These are phyloP conservation scores for Propithecus perrieri DNA, from an alignment of 2,797 vertebrate genomes.

Conservation along the genomic window DNA sequence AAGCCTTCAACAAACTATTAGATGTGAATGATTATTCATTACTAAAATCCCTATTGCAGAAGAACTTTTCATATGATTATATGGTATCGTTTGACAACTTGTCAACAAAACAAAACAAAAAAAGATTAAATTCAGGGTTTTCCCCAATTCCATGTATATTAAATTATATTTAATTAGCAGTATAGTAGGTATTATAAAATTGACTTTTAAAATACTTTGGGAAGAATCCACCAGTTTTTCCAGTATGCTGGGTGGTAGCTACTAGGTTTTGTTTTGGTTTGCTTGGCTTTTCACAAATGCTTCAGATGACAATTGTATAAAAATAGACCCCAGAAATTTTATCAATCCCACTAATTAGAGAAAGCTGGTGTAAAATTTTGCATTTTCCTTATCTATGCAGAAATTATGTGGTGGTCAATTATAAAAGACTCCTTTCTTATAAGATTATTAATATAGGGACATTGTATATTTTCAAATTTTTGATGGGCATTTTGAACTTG, in stretches of 20 bases:
- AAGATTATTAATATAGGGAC: background rate
- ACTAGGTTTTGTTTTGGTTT: background rate
- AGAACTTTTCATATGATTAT: background rate
- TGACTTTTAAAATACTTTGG: background rate
- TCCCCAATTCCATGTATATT: background rate
- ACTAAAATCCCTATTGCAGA: background rate
- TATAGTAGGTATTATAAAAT: background rate
- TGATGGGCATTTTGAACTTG: background rate
- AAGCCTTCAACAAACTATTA: background rate
- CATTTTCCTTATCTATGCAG: background rate
- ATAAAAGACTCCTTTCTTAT: background rate
- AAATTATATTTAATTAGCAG: background rate
- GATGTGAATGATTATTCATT: background rate
- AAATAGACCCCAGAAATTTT: background rate
- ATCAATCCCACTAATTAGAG: background rate
- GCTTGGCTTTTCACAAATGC: background rate
- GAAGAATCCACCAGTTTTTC: background rate
- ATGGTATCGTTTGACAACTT: background rate
- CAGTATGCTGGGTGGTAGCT: background rate
- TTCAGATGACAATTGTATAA: background rate
- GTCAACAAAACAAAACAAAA: slow-evolving; percentile 24
- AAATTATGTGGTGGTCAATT: background rate
- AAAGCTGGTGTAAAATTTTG: background rate
- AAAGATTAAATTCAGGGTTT: background rate
- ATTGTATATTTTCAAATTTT: background rate